A percentile compares a stretch with the other conserved stretches of the same genome.
Conservation (phyloP, 2,113 vertebrate genomes). For the Turdus rufiventris region DNA sequence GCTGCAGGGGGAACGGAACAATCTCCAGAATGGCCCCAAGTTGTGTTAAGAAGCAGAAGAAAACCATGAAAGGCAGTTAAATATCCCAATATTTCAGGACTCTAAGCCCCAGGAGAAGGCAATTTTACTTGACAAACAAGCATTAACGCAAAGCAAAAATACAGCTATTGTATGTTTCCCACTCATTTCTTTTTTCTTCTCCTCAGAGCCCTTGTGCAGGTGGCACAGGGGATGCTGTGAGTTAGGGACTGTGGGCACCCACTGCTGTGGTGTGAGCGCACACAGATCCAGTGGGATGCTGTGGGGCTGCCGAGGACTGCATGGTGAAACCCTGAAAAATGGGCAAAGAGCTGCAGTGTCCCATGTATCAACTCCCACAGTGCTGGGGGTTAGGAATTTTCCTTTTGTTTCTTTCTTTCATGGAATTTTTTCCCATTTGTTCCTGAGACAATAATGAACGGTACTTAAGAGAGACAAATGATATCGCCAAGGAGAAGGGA, state of each 20-base stretch:
- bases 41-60: background rate
- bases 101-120: background rate
- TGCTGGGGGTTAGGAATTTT: background rate
- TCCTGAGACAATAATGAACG: background rate
- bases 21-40: background rate
- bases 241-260: background rate
- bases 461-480: background rate
- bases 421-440: background rate
- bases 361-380: background rate
- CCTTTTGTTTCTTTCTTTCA: background rate
- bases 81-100: background rate
- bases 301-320: background rate
- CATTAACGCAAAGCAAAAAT: background rate
- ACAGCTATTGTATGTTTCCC: background rate
- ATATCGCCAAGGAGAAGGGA: too few relatives aligned
- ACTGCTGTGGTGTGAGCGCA: background rate
- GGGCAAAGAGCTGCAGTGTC: background rate
- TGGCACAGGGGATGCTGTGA: background rate
- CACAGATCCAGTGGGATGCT: accelerated
- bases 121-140: background rate
- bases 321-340: background rate
- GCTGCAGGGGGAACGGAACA: background rate
- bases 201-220: accelerated
- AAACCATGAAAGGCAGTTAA: background rate
- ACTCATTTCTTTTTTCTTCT: background rate